A percentile compares a stretch with the other conserved stretches of the same genome.
phyloP scores from a whole-genome alignment of 2,888 invertebrate genomes.

The Diachrysia chrysitis region DNA sequence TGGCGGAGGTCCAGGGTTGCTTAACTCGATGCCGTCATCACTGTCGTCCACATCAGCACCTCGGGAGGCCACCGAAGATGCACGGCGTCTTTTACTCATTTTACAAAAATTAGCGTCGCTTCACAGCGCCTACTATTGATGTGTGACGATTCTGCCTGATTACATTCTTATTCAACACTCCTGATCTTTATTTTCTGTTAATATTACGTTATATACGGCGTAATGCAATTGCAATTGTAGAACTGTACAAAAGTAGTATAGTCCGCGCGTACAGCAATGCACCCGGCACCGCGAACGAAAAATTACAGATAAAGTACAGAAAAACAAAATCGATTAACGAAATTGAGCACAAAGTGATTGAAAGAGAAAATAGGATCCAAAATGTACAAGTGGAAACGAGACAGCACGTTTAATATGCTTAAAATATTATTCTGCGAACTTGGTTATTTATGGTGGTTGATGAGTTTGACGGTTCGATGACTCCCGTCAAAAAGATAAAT shows the following conservation, averaged over 20 bases:
- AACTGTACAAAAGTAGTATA: too few relatives aligned
- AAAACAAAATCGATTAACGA: not conserved
- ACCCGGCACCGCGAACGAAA: too few relatives aligned
- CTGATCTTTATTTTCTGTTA: not conserved
- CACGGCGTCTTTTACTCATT: slow-evolving; percentile 94
- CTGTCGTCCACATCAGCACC: slow-evolving; percentile 92
- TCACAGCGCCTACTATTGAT: not conserved
- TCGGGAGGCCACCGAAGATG: slow-evolving; percentile 95
- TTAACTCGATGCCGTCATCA: slow-evolving; percentile 89
- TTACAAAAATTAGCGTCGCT: slow-evolving; percentile 23
- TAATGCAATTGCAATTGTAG: not conserved
- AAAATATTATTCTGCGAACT: not conserved
- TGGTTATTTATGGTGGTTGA: not conserved
- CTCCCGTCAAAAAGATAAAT: not conserved
- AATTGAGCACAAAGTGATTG: not conserved
- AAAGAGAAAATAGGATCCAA: not conserved
- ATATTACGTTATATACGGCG: not conserved
- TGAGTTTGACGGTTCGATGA: not conserved
- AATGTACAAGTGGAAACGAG: not conserved
- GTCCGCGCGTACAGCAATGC: not conserved
- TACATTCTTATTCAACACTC: slow-evolving; percentile 26
- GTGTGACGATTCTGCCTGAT: slow-evolving; percentile 5
- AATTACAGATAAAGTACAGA: too few relatives aligned
- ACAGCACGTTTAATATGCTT: not conserved
- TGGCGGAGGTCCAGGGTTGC: slow-evolving; percentile 84